Base-by-base conservation (phyloP, 1,140 invertebrate genomes). In the Drosophila suzukii region DNA sequence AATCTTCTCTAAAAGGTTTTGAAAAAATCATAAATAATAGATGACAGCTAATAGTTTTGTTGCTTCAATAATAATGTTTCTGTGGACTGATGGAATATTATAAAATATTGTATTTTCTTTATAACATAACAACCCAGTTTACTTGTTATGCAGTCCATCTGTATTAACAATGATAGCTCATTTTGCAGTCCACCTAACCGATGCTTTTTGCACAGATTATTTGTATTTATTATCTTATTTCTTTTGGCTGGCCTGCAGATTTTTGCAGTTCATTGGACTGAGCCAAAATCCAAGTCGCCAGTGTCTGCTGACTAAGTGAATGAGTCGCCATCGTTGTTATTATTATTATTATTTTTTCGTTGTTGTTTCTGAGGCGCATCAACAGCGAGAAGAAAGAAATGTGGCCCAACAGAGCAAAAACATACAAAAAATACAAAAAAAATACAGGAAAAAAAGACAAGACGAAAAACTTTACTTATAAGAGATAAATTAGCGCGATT, bases 261-360 rank as follows among this genome's bases (percentile, higher is more conserved):
- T 65, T 75, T 86, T 85, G 81, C 81, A 81, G 81, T 85, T 85
- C 81, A 84, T 84, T 84, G 81, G 68, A 84, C 81, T 84, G 81
- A 85, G 65, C 49, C 44, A 47, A 60, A 76, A 76, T 50, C 34
- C 36, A 54, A 44, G 56, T 57, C 34, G 68, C 59, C 56, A 13
- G 60, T 24, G 63, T 75, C 74, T 59, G 68, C 75, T 86, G 83
- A 82, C 78, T 86, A 88, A 86, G 82, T 86, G 78, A 86, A 82
- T 86, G 83, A 88, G 83, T 88, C 63, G 84, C 49, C 57, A 51
- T 50, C 47, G 46, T 54, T 75, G 36, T 49, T 51, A 36, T 65
- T 67, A 55, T 77, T 65, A 56, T 65, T 70, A 57, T 67, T 57
- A 36, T 56, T 82, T 39, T 57, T 65, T 65, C 13, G 41, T 46